These are phyloP conservation scores for Epinephelus malabaricus DNA, from an alignment of 2,797 vertebrate species.

Conservation along the genomic window DNA sequence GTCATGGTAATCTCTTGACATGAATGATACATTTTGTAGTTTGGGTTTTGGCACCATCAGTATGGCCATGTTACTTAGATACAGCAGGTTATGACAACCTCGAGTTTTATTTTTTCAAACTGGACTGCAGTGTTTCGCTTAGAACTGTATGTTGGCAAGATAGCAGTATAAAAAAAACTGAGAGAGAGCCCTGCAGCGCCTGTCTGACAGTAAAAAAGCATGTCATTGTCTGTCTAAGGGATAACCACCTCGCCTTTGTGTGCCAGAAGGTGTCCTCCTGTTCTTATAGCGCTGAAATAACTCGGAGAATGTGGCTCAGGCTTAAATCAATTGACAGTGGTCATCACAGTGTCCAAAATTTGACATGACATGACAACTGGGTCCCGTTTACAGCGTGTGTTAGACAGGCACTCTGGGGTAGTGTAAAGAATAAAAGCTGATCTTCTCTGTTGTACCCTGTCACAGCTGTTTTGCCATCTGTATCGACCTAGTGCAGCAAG, in stretches of 20 bases:
- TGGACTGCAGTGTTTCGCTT: background rate
- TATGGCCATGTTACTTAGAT: background rate
- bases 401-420: background rate
- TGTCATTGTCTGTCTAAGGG: background rate
- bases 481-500: background rate
- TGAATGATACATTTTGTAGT: background rate
- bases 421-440: background rate
- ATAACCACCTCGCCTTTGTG: background rate
- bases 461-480: background rate
- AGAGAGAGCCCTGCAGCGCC: background rate
- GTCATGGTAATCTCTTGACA: background rate
- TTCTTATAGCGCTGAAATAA: background rate
- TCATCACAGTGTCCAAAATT: slow-evolving; percentile 12
- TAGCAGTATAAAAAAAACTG: background rate
- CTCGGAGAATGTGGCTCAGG: background rate
- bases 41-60: background rate
- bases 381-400: background rate
- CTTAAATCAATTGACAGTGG: slow-evolving; percentile 1
- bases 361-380: background rate
- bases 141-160: background rate
- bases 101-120: background rate
- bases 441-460: background rate
- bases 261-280: slow-evolving; percentile 6
- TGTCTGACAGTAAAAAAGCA: slow-evolving; percentile 6
- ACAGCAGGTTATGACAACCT: background rate